A percentile compares a stretch with the other conserved stretches of the same genome.
phyloP scores from a whole-genome alignment of 2,113 vertebrate genomes.

The Xiphorhynchus elegans region DNA sequence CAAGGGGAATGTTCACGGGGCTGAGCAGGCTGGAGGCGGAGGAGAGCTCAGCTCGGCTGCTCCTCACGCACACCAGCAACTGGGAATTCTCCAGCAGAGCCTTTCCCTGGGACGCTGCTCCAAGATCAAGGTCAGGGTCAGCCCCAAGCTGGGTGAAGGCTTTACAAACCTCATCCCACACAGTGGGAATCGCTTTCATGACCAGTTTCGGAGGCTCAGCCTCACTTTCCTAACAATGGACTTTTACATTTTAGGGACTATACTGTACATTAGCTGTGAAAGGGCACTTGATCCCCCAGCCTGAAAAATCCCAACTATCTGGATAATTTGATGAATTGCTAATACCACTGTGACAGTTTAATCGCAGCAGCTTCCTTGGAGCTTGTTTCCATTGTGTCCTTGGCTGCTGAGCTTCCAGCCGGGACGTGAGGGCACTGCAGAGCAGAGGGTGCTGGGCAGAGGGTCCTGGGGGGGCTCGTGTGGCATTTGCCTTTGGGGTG shows the following conservation, averaged over 20 bases:
- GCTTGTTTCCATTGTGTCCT: not conserved
- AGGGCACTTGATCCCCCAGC: not conserved
- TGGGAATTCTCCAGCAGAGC: not conserved
- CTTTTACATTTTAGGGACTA: not conserved
- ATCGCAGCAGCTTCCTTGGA: not conserved
- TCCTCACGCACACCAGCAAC: not conserved
- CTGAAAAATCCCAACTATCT: slow-evolving; percentile 34
- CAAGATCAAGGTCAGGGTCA: slow-evolving; percentile 28
- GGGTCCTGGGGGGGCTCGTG: not conserved
- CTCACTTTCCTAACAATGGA: not conserved
- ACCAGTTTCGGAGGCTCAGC: not conserved
- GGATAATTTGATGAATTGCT: not conserved
- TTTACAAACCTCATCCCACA: slow-evolving; percentile 49
- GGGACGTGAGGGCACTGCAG: not conserved
- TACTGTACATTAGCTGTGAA: not conserved
- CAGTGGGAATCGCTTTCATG: slow-evolving; percentile 20
- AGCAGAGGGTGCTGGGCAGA: not conserved
- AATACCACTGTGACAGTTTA: not conserved
- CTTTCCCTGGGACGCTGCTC: not conserved
- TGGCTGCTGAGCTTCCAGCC: not conserved
- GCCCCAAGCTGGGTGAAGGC: slow-evolving; percentile 32
- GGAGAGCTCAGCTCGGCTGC: not conserved
- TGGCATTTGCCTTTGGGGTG: not conserved
- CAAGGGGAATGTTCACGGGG: not conserved
- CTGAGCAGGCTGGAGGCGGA: not conserved